A percentile compares a stretch with the other conserved stretches of the same genome.
Evolutionary conservation across 2,113 vertebrate species (phyloP).

Genomic region (Gasterosteus nipponicus): DNA sequence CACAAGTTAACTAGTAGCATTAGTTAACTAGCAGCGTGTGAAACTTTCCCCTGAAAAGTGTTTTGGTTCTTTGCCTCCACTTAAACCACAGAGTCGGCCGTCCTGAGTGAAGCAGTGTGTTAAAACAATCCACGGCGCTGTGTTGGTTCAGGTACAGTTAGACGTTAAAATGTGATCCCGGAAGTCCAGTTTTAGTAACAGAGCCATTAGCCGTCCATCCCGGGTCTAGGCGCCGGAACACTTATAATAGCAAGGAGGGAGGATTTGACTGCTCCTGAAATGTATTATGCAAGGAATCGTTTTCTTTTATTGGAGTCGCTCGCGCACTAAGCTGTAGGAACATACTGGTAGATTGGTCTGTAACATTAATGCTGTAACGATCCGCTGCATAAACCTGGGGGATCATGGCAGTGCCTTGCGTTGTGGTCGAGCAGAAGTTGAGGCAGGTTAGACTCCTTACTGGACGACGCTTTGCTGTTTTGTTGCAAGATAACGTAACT

Average conservation of each 20-base stretch:
- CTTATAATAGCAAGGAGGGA: neutral
- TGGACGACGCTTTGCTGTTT: neutral
- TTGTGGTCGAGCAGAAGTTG: neutral
- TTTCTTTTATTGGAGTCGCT: neutral
- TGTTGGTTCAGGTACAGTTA: neutral
- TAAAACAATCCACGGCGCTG: neutral
- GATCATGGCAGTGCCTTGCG: neutral
- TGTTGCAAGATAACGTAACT: neutral
- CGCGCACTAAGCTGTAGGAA: neutral
- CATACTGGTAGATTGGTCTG: neutral
- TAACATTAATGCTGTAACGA: neutral
- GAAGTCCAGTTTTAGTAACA: neutral
- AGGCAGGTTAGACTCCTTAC: neutral
- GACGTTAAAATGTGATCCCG: neutral
- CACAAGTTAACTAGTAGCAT: constrained; percentile 45
- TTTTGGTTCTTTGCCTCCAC: constrained; percentile 9
- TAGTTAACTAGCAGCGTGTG: constrained; percentile 34
- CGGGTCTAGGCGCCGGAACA: neutral
- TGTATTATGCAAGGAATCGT: neutral
- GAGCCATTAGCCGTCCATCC: neutral
- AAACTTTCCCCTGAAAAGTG: constrained; percentile 10
- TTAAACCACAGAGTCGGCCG: neutral
- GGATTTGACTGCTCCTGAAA: neutral
- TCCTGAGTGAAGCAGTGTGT: neutral
- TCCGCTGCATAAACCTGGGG: neutral